Evolutionary conservation across 2,797 vertebrate species (phyloP).

Genomic region (Hippopotamyrus pictus): DNA sequence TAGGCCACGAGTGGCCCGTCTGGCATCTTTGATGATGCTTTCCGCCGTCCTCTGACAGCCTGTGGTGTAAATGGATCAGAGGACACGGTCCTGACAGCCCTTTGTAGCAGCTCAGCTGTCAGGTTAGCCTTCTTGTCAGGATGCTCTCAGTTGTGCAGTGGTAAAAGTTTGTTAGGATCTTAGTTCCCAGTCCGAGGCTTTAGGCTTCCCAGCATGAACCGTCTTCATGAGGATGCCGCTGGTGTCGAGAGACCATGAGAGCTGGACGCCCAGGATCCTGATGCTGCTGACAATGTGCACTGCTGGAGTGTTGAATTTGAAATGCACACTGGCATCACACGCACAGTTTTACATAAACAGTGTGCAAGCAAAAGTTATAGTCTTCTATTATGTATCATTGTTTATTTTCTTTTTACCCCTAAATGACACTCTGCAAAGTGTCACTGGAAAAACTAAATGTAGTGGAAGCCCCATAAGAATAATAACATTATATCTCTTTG

Average conservation of each 20-base stretch:
- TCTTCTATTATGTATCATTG: neutral
- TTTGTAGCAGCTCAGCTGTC: neutral
- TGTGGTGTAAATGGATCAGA: neutral
- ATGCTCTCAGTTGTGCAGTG: neutral
- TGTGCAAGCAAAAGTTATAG: neutral
- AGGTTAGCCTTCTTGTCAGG: neutral
- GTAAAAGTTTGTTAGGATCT: neutral
- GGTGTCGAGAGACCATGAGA: neutral
- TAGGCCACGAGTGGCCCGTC: neutral
- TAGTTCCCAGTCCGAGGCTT: neutral
- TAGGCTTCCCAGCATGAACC: neutral
- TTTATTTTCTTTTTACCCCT: neutral
- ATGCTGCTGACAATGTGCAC: neutral
- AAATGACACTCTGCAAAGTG: constrained; percentile 17
- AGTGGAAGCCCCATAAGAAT: constrained; percentile 55
- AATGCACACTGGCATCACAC: neutral
- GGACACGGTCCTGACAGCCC: neutral
- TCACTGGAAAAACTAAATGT: constrained; percentile 53
- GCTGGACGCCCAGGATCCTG: neutral
- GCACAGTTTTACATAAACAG: neutral
- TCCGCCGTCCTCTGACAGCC: neutral
- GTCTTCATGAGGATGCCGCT: neutral
- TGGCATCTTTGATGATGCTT: neutral
- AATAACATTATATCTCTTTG: constrained; percentile 58
- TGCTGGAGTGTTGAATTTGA: neutral